These are phyloP conservation scores for Allacma fusca DNA, from an alignment of 2,888 invertebrate species.

Conservation along the genomic window DNA sequence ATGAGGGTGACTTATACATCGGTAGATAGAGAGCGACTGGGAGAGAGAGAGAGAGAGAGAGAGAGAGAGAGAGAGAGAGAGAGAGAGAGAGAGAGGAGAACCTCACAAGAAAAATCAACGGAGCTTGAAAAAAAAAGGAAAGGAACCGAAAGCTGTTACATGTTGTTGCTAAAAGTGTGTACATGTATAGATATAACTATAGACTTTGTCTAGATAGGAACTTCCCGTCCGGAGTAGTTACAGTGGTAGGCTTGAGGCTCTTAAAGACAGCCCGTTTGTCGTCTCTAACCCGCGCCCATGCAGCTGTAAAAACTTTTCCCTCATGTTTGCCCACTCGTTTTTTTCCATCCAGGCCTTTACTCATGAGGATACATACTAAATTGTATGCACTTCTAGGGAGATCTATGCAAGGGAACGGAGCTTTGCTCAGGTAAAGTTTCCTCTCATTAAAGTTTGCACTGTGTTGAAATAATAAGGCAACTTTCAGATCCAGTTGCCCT, in stretches of 20 bases:
- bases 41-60: slow-evolving; percentile 12
- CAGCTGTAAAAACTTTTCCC: slow-evolving; percentile 38
- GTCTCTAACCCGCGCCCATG: slow-evolving; percentile 24
- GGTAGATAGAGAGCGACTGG: neutral
- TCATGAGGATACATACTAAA: neutral
- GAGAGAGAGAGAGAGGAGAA: too few species aligned
- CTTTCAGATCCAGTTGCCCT: neutral
- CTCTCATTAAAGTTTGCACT: slow-evolving; percentile 29
- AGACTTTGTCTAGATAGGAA: too few species aligned
- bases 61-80: slow-evolving; percentile 10
- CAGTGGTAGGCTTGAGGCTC: neutral
- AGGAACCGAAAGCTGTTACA: slow-evolving; percentile 33
- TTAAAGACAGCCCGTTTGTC: slow-evolving; percentile 34
- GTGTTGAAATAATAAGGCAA: slow-evolving; percentile 30
- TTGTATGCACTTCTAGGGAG: neutral
- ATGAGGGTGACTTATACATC: too few species aligned
- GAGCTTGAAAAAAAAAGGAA: slow-evolving; percentile 18
- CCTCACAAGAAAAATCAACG: neutral
- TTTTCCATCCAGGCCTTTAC: slow-evolving; percentile 1
- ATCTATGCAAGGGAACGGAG: neutral
- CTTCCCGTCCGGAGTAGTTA: neutral
- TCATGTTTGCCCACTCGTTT: slow-evolving; percentile 25
- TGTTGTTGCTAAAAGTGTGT: neutral
- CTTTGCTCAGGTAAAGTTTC: slow-evolving; percentile 31
- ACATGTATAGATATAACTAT: neutral